A percentile compares a stretch with the other conserved stretches of the same genome.
phyloP scores from a whole-genome alignment of 2,797 vertebrate genomes.

The Phylloscopus collybita region DNA sequence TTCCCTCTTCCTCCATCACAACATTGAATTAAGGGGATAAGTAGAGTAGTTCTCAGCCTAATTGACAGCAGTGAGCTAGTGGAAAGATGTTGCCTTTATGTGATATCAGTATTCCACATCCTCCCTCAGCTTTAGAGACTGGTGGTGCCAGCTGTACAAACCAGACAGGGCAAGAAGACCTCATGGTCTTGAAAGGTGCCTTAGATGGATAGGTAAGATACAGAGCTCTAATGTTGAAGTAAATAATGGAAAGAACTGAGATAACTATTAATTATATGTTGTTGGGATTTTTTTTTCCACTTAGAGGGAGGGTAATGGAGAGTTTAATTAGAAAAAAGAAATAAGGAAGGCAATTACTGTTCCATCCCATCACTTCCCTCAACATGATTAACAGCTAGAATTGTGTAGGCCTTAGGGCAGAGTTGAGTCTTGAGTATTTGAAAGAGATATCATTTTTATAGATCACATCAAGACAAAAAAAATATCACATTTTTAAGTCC shows the following conservation, averaged over 20 bases:
- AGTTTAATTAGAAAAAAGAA: constrained; percentile 59
- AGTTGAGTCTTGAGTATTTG: constrained; percentile 44
- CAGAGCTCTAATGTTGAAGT: not conserved
- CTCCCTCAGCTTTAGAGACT: not conserved
- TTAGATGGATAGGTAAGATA: not conserved
- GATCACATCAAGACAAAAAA: constrained; percentile 23
- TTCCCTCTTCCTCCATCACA: not conserved
- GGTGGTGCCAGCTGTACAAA: not conserved
- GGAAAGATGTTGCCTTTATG: not conserved
- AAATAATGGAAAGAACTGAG: constrained; percentile 18
- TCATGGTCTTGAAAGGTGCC: not conserved
- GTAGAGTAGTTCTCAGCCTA: not conserved
- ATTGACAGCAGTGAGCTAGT: not conserved
- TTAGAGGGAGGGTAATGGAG: constrained; percentile 38
- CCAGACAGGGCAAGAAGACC: not conserved
- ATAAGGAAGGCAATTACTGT: constrained; percentile 45
- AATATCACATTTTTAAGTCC: not conserved
- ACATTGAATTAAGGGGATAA: not conserved
- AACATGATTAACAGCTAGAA: constrained; percentile 53
- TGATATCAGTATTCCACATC: not conserved
- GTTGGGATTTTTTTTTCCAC: constrained; percentile 9
- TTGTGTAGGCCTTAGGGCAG: constrained; percentile 47
- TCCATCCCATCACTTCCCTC: constrained; percentile 29
- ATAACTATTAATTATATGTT: constrained; percentile 37
- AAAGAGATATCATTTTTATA: constrained; percentile 49